phyloP scores from a whole-genome alignment of 92 coral and sea anemone species.

The Paramuricea clavata region DNA sequence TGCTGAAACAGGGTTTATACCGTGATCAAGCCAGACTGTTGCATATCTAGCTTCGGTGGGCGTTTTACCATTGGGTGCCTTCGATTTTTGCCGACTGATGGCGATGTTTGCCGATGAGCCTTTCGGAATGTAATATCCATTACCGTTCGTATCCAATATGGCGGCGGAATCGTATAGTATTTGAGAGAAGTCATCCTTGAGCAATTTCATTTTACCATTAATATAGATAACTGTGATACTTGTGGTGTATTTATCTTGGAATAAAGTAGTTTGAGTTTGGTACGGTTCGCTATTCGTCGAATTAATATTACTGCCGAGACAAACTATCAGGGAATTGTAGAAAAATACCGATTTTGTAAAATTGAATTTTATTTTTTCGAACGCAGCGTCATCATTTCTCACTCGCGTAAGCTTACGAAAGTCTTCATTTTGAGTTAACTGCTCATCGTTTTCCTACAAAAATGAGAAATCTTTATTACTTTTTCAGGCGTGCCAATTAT shows the following conservation, averaged over 20 bases:
- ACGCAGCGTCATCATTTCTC: not conserved
- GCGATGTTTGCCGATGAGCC: constrained; percentile 21
- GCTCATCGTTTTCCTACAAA: not conserved
- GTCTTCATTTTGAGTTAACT: not conserved
- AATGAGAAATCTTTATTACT: no score
- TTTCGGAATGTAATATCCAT: constrained; percentile 72
- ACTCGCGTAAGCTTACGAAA: not conserved
- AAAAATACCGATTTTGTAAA: constrained; percentile 80
- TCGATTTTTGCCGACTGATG: constrained; percentile 7
- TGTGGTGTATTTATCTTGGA: constrained; percentile 66
- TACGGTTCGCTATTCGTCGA: constrained; percentile 18
- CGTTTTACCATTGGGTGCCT: not conserved
- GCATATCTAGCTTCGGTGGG: constrained; percentile 55
- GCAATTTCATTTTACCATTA: constrained; percentile 48
- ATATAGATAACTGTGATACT: constrained; percentile 40
- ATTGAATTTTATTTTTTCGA: constrained; percentile 30
- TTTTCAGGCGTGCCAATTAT: no score
- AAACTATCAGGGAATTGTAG: constrained; percentile 67
- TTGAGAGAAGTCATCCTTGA: not conserved
- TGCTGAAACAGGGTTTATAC: constrained; percentile 24
- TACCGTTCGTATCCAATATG: constrained; percentile 75
- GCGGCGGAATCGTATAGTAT: constrained; percentile 20
- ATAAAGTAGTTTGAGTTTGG: constrained; percentile 71
- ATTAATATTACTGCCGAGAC: constrained; percentile 74
- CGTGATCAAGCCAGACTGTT: constrained; percentile 75